A percentile compares a stretch with the other conserved stretches of the same genome.
phyloP scores from a whole-genome alignment of 2,888 invertebrate genomes.

The Athalia rosae region DNA sequence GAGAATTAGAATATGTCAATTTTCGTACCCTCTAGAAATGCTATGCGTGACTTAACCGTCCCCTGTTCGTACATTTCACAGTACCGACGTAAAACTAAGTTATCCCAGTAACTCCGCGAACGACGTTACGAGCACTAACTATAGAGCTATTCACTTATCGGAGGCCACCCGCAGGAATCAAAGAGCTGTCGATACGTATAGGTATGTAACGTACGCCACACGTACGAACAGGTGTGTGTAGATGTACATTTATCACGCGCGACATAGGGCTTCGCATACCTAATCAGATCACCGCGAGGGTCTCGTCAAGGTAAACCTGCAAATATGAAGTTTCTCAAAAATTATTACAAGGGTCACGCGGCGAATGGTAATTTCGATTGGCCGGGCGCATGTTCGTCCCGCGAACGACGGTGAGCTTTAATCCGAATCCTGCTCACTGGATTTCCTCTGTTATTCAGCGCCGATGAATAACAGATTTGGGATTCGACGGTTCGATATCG shows the following conservation, averaged over 20 bases:
- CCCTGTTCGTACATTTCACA: constrained; percentile 64
- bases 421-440: no score
- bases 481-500: no score
- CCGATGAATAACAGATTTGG: no score
- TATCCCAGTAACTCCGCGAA: not conserved
- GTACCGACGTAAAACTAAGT: constrained; percentile 19
- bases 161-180: constrained; percentile 56
- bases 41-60: constrained; percentile 66
- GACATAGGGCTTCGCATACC: constrained; percentile 65
- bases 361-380: no score
- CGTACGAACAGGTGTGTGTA: not conserved
- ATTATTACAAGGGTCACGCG: no score
- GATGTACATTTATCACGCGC: constrained; percentile 60
- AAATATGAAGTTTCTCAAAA: constrained; percentile 14
- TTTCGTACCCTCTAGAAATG: constrained; percentile 65
- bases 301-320: constrained; percentile 31
- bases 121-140: constrained; percentile 35
- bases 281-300: constrained; percentile 63
- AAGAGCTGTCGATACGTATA: constrained; percentile 53
- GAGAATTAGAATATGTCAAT: no score
- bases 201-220: no score
- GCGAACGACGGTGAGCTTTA: no score
- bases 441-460: no score
- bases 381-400: no score
- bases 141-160: constrained; percentile 47